These are phyloP conservation scores for Rosalia funebris DNA, from an alignment of 2,888 invertebrate species.

Conservation along the genomic window DNA sequence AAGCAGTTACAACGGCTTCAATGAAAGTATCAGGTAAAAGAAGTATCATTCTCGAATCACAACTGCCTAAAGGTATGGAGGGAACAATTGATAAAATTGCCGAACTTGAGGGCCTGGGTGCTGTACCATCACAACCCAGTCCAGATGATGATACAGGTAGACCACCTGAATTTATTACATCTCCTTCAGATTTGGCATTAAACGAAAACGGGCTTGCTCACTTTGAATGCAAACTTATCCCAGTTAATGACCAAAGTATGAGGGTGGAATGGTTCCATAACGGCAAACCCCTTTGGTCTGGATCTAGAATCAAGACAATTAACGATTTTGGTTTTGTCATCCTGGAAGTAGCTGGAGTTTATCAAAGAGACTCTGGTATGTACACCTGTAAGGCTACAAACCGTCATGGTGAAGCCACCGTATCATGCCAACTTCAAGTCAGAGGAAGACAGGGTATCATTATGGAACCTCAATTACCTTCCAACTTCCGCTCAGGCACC, in stretches of 20 bases:
- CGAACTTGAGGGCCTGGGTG: slow-evolving; percentile 86
- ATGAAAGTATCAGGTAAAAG: slow-evolving; percentile 93
- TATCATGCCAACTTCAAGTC: slow-evolving; percentile 87
- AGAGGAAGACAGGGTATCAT: slow-evolving; percentile 89
- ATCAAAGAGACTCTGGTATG: slow-evolving; percentile 91
- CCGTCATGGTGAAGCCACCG: slow-evolving; percentile 89
- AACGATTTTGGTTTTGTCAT: slow-evolving; percentile 98
- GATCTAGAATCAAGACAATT: slow-evolving; percentile 93
- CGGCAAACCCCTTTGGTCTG: slow-evolving; percentile 89
- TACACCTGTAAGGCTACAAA: slow-evolving; percentile 94
- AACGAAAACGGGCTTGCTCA: slow-evolving; percentile 90
- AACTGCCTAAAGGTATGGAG: slow-evolving; percentile 92
- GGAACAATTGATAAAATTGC: slow-evolving; percentile 94
- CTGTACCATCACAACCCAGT: slow-evolving; percentile 72
- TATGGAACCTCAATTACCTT: slow-evolving; percentile 88
- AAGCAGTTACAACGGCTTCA: slow-evolving; percentile 88
- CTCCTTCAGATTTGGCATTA: slow-evolving; percentile 84
- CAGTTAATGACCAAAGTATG: slow-evolving; percentile 92
- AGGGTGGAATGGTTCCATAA: slow-evolving; percentile 98
- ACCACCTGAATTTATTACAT: slow-evolving; percentile 90
- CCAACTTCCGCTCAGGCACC: slow-evolving; percentile 87
- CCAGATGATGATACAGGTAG: slow-evolving; percentile 86
- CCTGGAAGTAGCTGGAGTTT: slow-evolving; percentile 93
- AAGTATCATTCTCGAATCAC: slow-evolving; percentile 90
- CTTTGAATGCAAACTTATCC: slow-evolving; percentile 89